Conservation (phyloP, 2,888 invertebrate genomes). For the Pinctada fucata region DNA sequence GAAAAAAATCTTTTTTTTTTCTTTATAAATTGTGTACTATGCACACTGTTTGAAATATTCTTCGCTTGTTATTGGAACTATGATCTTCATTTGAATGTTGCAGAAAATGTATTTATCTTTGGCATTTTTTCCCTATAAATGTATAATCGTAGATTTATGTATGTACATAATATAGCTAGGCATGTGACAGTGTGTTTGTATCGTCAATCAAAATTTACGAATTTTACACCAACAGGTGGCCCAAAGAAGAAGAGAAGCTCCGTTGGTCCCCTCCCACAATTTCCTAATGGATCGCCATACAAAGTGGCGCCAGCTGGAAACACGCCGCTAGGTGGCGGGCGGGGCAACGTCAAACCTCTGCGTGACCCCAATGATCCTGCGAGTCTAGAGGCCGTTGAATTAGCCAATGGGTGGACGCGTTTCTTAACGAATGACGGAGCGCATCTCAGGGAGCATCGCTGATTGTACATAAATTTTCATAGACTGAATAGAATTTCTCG, state of each 20-base stretch:
- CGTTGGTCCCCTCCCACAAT: constrained; percentile 1
- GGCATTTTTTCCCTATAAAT: no score
- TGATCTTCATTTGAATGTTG: no score
- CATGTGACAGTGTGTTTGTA: no score
- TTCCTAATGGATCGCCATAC: background rate
- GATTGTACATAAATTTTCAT: background rate
- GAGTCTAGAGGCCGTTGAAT: background rate
- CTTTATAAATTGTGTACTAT: no score
- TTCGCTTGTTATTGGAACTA: no score
- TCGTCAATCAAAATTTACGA: no score
- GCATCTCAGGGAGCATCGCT: constrained; percentile 51
- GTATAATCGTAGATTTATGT: no score
- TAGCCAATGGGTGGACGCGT: constrained; percentile 53
- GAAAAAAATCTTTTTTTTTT: no score
- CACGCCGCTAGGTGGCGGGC: background rate
- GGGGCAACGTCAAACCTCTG: background rate
- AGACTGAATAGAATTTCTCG: background rate
- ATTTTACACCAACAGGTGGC: background rate
- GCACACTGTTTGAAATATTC: no score
- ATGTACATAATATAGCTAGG: no score
- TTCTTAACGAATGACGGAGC: constrained; percentile 50
- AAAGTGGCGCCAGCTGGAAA: background rate
- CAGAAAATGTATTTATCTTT: no score
- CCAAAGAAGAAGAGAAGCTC: constrained; percentile 7
- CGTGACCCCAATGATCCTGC: background rate